A percentile compares a stretch with the other conserved stretches of the same genome.
phyloP scores from a whole-genome alignment of 1,140 invertebrate genomes.

The Wiebesia pumilae region DNA sequence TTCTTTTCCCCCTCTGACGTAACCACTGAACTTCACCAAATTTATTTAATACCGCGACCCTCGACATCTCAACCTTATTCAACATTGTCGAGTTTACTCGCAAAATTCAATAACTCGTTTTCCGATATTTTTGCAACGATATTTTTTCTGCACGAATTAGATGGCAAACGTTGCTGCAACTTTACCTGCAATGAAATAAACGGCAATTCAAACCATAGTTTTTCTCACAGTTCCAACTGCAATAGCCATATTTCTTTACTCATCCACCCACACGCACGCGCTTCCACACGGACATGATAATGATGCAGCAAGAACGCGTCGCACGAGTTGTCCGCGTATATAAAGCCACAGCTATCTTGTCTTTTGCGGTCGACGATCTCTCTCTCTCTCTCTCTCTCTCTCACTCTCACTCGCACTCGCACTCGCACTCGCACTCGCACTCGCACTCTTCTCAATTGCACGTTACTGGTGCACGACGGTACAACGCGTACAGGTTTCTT shows the following conservation, averaged over 20 bases:
- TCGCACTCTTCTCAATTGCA: no score
- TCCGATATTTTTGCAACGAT: neutral
- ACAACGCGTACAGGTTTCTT: no score
- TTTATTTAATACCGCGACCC: no score
- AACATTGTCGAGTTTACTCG: no score
- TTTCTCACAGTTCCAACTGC: neutral
- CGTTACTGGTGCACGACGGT: no score
- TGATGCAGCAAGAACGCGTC: neutral
- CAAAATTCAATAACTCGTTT: no score
- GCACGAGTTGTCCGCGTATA: slow-evolving; percentile 12
- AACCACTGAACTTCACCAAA: no score
- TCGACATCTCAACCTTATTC: no score
- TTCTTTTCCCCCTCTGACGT: no score
- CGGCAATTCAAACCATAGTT: neutral
- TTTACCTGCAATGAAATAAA: neutral
- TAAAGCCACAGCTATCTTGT: neutral
- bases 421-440: neutral
- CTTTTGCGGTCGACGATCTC: neutral
- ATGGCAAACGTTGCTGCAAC: neutral
- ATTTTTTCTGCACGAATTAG: neutral
- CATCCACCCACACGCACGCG: neutral
- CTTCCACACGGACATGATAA: neutral
- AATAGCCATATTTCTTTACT: neutral
- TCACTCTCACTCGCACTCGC: neutral
- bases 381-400: neutral